Evolutionary conservation across 2,888 invertebrate species (phyloP).

Genomic region (Orchesella flavescens): DNA sequence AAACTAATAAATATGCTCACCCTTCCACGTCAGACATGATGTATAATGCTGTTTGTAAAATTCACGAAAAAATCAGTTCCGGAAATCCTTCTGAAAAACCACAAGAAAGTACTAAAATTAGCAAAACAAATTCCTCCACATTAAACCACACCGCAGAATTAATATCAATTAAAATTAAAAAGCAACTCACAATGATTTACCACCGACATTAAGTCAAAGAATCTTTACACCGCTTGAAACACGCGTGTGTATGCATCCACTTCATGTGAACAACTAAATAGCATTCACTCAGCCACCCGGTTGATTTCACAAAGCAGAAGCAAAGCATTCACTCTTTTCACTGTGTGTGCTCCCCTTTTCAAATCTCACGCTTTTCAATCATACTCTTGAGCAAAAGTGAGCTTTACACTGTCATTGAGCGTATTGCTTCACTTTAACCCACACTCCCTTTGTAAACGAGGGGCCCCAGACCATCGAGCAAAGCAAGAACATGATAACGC

Average conservation of each 20-base stretch:
- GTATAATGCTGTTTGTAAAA: neutral
- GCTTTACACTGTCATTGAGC: no score
- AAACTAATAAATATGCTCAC: slow-evolving; percentile 51
- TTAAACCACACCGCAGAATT: neutral
- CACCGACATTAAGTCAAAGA: slow-evolving; percentile 22
- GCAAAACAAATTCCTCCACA: neutral
- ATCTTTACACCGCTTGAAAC: no score
- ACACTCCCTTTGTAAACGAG: no score
- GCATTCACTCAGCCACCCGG: no score
- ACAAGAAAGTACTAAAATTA: neutral
- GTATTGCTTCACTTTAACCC: no score
- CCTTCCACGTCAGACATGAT: slow-evolving; percentile 71
- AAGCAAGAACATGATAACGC: no score
- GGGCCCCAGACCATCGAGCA: no score
- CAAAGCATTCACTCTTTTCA: neutral
- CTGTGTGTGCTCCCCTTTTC: neutral
- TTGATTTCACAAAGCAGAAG: neutral
- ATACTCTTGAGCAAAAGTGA: no score
- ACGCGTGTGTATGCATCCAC: no score
- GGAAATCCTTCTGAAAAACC: slow-evolving; percentile 70
- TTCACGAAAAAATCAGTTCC: neutral
- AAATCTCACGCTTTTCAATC: neutral
- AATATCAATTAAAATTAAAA: slow-evolving; percentile 14
- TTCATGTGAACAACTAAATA: no score
- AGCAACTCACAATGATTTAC: slow-evolving; percentile 67